Conservation (phyloP, 2,113 vertebrate genomes). For the Phocoena sinus region DNA sequence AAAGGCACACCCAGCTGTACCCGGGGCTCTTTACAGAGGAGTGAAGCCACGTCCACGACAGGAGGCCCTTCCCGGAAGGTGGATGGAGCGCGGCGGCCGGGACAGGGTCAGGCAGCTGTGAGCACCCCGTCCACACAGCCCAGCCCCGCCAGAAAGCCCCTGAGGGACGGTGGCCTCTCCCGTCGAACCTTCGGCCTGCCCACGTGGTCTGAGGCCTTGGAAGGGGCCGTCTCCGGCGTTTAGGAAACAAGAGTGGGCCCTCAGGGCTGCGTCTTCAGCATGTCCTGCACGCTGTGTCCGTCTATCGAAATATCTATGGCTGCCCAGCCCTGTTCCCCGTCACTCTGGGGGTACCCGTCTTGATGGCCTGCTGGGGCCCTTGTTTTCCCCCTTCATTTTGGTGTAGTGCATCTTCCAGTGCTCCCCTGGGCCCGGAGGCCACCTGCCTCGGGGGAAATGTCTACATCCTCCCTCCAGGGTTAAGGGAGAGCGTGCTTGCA, state of each 20-base stretch:
- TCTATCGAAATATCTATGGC: not conserved
- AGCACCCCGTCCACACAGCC: not conserved
- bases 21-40: not conserved
- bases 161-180: not conserved
- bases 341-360: not conserved
- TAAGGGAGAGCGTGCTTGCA: not conserved
- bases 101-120: fast-evolving
- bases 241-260: not conserved
- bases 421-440: not conserved
- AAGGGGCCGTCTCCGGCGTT: no score
- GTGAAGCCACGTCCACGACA: not conserved
- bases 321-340: no score
- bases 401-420: not conserved
- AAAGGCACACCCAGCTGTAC: not conserved
- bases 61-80: not conserved
- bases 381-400: no score
- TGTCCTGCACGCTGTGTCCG: not conserved
- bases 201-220: not conserved
- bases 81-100: not conserved
- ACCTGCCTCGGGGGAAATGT: not conserved
- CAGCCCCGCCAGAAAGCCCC: not conserved
- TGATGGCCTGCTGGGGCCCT: fast-evolving
- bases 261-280: not conserved
- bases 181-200: fast-evolving
- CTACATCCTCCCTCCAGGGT: not conserved